Percentiles rank a stretch among this genome's conserved stretches.
Conservation (phyloP, 2,888 invertebrate species). For the Melipona beecheii region DNA sequence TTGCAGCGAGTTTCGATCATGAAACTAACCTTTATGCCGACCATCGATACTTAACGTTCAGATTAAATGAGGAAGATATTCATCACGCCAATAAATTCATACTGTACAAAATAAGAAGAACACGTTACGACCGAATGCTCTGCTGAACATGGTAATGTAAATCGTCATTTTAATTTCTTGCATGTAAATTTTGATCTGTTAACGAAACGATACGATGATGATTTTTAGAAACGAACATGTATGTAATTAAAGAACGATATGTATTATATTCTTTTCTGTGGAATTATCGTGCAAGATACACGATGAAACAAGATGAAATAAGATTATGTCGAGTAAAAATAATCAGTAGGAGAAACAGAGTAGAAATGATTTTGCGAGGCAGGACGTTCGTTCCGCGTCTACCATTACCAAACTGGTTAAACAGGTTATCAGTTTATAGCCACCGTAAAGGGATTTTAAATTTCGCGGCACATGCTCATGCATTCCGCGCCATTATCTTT, state of each 20-base stretch:
- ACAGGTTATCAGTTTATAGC: constrained; percentile 82
- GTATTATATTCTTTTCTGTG: not conserved
- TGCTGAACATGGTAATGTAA: not conserved
- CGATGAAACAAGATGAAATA: not conserved
- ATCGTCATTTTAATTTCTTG: not conserved
- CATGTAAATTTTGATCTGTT: not conserved
- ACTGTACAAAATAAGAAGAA: constrained; percentile 4
- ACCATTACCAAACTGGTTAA: constrained; percentile 78
- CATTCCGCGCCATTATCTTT: constrained; percentile 70
- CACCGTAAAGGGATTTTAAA: constrained; percentile 82
- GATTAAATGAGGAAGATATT: not conserved
- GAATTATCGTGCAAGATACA: not conserved
- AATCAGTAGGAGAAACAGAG: constrained; percentile 47
- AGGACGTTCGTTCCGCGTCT: constrained; percentile 66
- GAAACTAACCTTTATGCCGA: constrained; percentile 37
- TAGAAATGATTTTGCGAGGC: constrained; percentile 60
- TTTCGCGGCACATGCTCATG: constrained; percentile 80
- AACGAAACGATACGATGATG: not conserved
- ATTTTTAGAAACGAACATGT: not conserved
- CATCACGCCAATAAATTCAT: not conserved
- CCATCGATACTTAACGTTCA: constrained; percentile 40
- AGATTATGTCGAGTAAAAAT: constrained; percentile 7
- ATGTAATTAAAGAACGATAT: not conserved
- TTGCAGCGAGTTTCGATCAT: constrained; percentile 39
- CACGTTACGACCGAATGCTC: not conserved